phyloP scores from a whole-genome alignment of 2,888 invertebrate genomes.

The Drosophila testacea region DNA sequence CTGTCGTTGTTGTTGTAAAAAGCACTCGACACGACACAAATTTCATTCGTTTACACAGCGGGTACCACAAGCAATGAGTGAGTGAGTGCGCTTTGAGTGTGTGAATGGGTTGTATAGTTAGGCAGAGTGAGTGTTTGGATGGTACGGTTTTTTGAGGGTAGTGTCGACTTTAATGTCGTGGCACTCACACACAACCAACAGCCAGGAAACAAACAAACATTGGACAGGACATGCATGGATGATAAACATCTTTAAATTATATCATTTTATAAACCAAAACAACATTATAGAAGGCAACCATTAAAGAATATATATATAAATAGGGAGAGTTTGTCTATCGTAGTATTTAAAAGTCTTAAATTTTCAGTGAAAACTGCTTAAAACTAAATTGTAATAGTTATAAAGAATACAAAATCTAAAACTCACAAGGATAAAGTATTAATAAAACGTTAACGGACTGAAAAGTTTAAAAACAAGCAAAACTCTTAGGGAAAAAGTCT shows the following conservation, averaged over 20 bases:
- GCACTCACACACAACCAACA: constrained; percentile 60
- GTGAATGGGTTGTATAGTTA: constrained; percentile 2
- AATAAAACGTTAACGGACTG: too few species aligned
- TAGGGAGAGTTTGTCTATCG: background rate
- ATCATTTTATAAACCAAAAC: constrained; percentile 17
- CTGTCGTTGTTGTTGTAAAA: constrained; percentile 37
- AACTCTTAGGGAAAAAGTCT: too few species aligned
- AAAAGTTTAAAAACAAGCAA: too few species aligned
- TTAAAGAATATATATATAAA: background rate
- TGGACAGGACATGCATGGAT: constrained; percentile 32
- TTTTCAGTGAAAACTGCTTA: too few species aligned
- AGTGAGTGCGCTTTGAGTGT: constrained; percentile 33
- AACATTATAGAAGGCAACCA: constrained; percentile 1
- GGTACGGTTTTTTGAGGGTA: background rate
- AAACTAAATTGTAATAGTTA: too few species aligned
- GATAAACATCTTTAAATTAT: constrained; percentile 42
- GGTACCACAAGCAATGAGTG: constrained; percentile 46
- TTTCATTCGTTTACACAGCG: constrained; percentile 64
- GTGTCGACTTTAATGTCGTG: constrained; percentile 64
- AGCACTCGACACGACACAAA: constrained; percentile 72
- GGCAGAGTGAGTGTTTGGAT: too few species aligned
- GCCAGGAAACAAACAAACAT: constrained; percentile 29
- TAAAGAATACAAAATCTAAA: too few species aligned
- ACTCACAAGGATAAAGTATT: too few species aligned
- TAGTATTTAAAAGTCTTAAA: background rate